Percentiles rank a stretch among this genome's conserved stretches.
Conservation (phyloP, 1,140 invertebrate genomes). For the Cyclina sinensis region DNA sequence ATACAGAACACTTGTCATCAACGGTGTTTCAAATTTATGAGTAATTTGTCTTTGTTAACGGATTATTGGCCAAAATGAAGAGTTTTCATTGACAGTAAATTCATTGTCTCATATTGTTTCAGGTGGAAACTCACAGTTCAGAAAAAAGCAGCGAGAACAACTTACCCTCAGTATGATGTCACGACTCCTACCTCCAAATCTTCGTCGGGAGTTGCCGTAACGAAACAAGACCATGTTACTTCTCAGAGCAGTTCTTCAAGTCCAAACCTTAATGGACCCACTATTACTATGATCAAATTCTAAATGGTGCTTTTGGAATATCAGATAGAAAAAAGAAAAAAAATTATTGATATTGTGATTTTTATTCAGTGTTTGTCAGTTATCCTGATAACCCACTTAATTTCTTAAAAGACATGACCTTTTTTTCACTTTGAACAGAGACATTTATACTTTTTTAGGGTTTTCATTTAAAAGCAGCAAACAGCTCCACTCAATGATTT, state of each 20-base stretch:
- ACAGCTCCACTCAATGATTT: too few relatives aligned
- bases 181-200: conserved; percentile 42
- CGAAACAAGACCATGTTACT: background rate
- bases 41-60: too few relatives aligned
- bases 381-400: too few relatives aligned
- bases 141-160: conserved; percentile 69
- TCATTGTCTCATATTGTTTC: background rate
- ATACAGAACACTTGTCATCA: too few relatives aligned
- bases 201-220: conserved; percentile 63
- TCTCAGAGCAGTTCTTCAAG: background rate
- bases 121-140: conserved; percentile 70
- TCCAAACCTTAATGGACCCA: background rate
- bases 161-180: conserved; percentile 69
- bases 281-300: conserved; percentile 27
- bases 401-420: too few relatives aligned
- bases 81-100: too few relatives aligned
- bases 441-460: too few relatives aligned
- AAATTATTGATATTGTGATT: background rate
- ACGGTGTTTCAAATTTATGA: too few relatives aligned
- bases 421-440: too few relatives aligned
- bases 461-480: too few relatives aligned
- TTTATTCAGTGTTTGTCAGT: background rate
- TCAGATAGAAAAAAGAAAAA: background rate
- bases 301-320: conserved; percentile 15
- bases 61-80: too few relatives aligned